Evolutionary conservation across 2,888 invertebrate species (phyloP).

Genomic region (Epinotia brunnichana): DNA sequence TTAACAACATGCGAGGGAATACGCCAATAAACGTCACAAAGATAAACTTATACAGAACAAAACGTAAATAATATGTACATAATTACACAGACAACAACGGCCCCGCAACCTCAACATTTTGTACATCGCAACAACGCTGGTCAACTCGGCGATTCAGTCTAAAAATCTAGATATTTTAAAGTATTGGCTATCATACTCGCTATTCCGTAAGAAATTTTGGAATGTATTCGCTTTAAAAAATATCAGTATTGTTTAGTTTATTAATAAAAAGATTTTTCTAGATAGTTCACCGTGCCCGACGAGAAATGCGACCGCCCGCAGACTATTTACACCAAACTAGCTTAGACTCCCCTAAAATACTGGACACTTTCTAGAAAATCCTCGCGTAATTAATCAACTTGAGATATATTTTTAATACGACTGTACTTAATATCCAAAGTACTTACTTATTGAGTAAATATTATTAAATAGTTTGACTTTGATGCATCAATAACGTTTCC

Average conservation of each 20-base stretch:
- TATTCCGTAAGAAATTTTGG: conserved; percentile 63
- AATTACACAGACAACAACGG: conserved; percentile 39
- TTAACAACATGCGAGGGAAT: conserved; percentile 27
- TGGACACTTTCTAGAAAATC: conserved; percentile 26
- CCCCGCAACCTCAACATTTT: conserved; percentile 48
- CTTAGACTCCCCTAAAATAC: conserved; percentile 13
- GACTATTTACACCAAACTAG: conserved; percentile 11
- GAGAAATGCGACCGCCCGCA: conserved; percentile 4
- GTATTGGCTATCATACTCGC: conserved; percentile 39
- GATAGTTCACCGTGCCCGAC: conserved; percentile 30
- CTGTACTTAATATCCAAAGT: background rate
- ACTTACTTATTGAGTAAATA: background rate
- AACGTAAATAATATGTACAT: conserved; percentile 46
- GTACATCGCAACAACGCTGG: conserved; percentile 50
- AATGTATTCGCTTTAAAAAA: conserved; percentile 61
- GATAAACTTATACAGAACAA: conserved; percentile 39
- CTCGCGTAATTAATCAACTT: background rate
- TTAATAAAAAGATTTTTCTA: conserved; percentile 47
- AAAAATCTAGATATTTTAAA: conserved; percentile 40
- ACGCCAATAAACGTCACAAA: conserved; percentile 24
- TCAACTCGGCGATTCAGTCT: conserved; percentile 43
- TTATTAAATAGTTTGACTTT: background rate
- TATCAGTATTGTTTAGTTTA: conserved; percentile 46
- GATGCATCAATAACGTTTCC: background rate
- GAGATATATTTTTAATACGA: background rate